Conservation (phyloP, 2,888 invertebrate species). For the Muscina levida region DNA sequence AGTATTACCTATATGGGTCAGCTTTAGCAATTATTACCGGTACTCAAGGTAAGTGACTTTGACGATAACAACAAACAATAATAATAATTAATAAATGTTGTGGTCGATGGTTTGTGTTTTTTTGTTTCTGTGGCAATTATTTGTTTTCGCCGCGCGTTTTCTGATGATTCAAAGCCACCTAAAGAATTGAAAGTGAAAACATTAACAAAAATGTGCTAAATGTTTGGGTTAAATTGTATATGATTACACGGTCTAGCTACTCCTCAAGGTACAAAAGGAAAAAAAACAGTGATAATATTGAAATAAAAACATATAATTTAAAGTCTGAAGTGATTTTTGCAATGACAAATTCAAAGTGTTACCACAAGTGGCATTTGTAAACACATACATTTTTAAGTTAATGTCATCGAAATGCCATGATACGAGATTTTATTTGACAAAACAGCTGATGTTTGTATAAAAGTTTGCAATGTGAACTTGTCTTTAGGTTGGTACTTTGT, state of each 20-base stretch:
- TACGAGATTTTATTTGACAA: too few relatives aligned
- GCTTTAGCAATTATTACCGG: constrained; percentile 39
- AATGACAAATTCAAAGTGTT: too few relatives aligned
- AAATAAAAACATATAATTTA: too few relatives aligned
- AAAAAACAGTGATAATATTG: neutral
- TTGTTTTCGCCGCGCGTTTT: neutral
- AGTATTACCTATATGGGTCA: constrained; percentile 45
- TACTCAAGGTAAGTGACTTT: constrained; percentile 57
- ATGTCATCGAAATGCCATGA: too few relatives aligned
- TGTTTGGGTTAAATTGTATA: neutral
- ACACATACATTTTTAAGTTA: too few relatives aligned
- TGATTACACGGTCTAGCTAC: neutral
- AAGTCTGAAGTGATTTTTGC: too few relatives aligned
- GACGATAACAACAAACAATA: constrained; percentile 30
- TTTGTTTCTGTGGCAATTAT: neutral
- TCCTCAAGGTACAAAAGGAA: neutral
- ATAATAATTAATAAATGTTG: constrained; percentile 33
- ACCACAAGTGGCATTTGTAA: too few relatives aligned
- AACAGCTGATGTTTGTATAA: too few relatives aligned
- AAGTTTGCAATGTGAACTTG: too few relatives aligned
- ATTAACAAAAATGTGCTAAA: neutral
- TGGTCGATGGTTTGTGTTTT: neutral
- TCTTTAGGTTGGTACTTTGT: too few relatives aligned
- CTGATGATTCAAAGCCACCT: constrained; percentile 16
- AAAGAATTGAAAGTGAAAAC: constrained; percentile 24